Evolutionary conservation across 2,888 invertebrate species (phyloP), one percentile per base, ranked within the genome.

Genomic region (Neoaliturus tenellus): DNA sequence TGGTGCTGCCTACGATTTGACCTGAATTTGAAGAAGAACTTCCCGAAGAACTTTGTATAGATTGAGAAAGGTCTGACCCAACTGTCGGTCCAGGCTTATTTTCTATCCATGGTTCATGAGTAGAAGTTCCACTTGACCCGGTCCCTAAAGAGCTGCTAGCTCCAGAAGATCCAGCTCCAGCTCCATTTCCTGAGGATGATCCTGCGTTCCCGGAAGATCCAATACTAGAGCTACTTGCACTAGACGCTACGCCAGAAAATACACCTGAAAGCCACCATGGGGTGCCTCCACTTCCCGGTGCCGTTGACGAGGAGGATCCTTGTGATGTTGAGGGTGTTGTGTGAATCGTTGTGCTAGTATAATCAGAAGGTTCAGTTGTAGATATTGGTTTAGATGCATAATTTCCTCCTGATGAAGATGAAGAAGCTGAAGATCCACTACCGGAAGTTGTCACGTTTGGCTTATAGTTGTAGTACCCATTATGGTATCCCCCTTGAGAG

Each of bases 261-360:
- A 28, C 62, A 28, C 62, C 62, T 12, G 6, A 14, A 31, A 62
- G 62, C 62, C 62, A 62, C 62, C 62, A 62, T 14, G 62, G 62
- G 14, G 5, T 14, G 14, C 28, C 28, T 28, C 62, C 62, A 62
- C 5, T 55, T 55, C 28, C 62, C 14, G 62, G 4, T 14, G 48
- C 5, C 20, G 20, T 23, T 10, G 51, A 10, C 12, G 62, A 62
- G 17, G 25, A 28, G 28, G 28, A 62, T 62, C 62, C 62, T 62
- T 62, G 62, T 17, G 62, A 28, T 10, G 3, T 14, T 14, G 48
- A 14, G 2, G 48, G 48, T 3, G n/a, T n/a, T n/a, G 14, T 48
- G 25, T 55, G 4, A 6, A 2, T 14, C 28, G 62, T 62, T 1
- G 62, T 28, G 31, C 62, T 62, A 28, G 28, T 3, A 14, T 28